phyloP scores from a whole-genome alignment of 2,888 invertebrate genomes.

The Macropis europaea region DNA sequence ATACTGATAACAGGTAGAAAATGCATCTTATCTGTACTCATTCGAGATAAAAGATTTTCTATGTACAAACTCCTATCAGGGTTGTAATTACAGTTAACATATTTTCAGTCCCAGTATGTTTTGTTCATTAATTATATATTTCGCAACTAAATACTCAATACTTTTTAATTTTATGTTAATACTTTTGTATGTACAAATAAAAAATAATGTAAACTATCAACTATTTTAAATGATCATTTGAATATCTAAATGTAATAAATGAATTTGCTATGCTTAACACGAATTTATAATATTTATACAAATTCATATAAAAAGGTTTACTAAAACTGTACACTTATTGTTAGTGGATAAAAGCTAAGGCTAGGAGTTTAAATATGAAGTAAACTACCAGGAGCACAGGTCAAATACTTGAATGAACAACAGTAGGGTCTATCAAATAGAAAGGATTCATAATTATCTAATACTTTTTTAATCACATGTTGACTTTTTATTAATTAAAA shows the following conservation, averaged over 20 bases:
- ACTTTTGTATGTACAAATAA: background rate
- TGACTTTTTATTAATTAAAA: constrained; percentile 71
- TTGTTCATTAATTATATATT: background rate
- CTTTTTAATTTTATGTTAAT: background rate
- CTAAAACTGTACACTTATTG: constrained; percentile 6
- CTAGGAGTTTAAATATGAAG: background rate
- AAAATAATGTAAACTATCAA: background rate
- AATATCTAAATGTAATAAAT: constrained; percentile 1
- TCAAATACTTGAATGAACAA: constrained; percentile 33
- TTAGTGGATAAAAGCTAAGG: background rate
- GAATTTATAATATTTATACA: constrained; percentile 25
- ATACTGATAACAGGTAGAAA: constrained; percentile 65
- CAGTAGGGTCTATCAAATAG: constrained; percentile 37
- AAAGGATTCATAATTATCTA: constrained; percentile 21
- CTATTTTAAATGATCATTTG: background rate
- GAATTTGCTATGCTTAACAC: constrained; percentile 28
- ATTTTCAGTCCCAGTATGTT: background rate
- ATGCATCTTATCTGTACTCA: constrained; percentile 67
- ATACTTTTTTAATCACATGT: constrained; percentile 55
- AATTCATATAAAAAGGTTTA: constrained; percentile 25
- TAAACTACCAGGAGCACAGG: constrained; percentile 25
- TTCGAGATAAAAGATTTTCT: constrained; percentile 59
- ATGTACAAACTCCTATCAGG: background rate
- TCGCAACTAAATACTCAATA: background rate
- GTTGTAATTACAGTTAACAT: background rate